A percentile compares a stretch with the other conserved stretches of the same genome.
Evolutionary conservation across 2,888 invertebrate genomes (phyloP).

Genomic region (Idaea dimidiata): DNA sequence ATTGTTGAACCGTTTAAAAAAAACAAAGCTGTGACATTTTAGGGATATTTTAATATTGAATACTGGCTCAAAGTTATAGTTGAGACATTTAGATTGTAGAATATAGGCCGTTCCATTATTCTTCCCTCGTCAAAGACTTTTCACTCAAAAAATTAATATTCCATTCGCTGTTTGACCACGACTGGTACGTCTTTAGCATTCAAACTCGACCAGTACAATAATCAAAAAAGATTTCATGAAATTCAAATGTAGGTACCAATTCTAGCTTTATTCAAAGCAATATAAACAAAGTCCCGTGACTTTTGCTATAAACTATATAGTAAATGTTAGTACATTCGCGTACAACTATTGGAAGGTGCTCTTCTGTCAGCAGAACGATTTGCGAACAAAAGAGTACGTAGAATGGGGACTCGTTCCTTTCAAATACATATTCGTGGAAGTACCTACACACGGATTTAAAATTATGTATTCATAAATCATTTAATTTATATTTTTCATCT

Average conservation of each 20-base stretch:
- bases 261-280: no score
- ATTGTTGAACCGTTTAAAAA: no score
- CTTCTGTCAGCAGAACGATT: conserved; percentile 42
- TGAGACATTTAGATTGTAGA: no score
- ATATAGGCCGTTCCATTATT: conserved; percentile 9
- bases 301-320: conserved; percentile 6
- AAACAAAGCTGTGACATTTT: no score
- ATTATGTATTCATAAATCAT: no score
- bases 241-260: no score
- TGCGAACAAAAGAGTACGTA: conserved; percentile 45
- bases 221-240: no score
- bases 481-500: no score
- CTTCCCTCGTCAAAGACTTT: conserved; percentile 7
- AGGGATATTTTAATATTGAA: not conserved
- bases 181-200: conserved; percentile 20
- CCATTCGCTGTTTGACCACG: conserved; percentile 19
- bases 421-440: conserved; percentile 38
- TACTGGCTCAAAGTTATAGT: not conserved
- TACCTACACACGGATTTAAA: no score
- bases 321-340: conserved; percentile 14
- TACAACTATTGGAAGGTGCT: conserved; percentile 30
- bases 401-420: conserved; percentile 43
- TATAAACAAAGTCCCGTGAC: no score
- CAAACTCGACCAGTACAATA: conserved; percentile 11
- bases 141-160: conserved; percentile 18